Base-by-base conservation (phyloP, 2,888 invertebrate species). In the Dicyrtomina minuta region DNA sequence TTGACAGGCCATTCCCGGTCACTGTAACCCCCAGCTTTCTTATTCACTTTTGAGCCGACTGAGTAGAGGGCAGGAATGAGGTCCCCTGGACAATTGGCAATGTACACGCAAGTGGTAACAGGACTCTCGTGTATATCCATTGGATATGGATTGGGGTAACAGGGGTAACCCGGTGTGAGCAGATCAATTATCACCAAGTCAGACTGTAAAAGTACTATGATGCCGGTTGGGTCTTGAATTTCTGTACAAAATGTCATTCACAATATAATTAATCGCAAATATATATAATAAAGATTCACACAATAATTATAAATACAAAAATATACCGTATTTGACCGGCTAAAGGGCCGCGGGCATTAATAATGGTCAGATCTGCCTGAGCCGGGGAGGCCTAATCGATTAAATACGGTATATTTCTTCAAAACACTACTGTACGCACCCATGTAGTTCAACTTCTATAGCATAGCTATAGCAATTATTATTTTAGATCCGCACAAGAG, bases 171-270 rank as follows among this genome's bases (percentile, higher is more conserved):
- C 71, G 91, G 88, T 61, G 93, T 90, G 81, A 90, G 90, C 81
- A 99, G 88, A 86, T 99, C 99, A 82, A 99, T 93, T 81, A 98
- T 91, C 82, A 99, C 96, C 82, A 99, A 87, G 85, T 99, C 98
- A 85, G 95, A 94, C 85, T 96, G 95, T 79, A 99, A 89, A 72
- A 99, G 88, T 79, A 98, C 98, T 80, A 96, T 94, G 82, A 99
- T 93, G 81, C 96, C 97, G 84, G 93, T 96, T 65, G 99, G 98
- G 82, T 98, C 97, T 84, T 96, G 96, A 83, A 92, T 90, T 83
- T 96, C 96, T 95, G 86, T 49, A 86, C 85, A 20, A 73, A 33
- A 33, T 4, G 17, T 46, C 15, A 17, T 46, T 46, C 46, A 4
- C 46, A 46, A 3, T 17, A 17, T 46, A 46, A 15, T 17, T 17